These are phyloP conservation scores for Dolichallabes microphthalmus DNA, from an alignment of 2,113 vertebrate species.

Conservation along the genomic window DNA sequence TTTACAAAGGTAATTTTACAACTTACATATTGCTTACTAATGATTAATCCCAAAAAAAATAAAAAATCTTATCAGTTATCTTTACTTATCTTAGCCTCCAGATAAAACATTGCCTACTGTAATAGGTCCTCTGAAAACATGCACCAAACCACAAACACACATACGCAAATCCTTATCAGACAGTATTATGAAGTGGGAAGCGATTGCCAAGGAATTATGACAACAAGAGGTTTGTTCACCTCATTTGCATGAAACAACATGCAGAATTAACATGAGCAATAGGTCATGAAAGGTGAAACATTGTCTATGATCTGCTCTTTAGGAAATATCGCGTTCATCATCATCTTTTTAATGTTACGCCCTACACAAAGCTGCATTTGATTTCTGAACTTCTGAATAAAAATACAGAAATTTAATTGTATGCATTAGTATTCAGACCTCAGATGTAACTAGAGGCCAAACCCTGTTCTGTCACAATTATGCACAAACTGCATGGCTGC, in stretches of 20 bases:
- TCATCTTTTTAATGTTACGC: not conserved
- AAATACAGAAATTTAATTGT: not conserved
- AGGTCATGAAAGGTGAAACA: not conserved
- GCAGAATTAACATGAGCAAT: not conserved
- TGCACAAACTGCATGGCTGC: not conserved
- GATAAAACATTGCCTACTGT: not conserved
- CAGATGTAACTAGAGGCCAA: not conserved
- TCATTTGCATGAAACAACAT: not conserved
- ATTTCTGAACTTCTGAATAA: not conserved
- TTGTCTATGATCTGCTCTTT: not conserved
- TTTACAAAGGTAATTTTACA: not conserved
- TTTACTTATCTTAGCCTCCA: not conserved
- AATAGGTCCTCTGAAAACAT: not conserved
- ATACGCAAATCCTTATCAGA: not conserved
- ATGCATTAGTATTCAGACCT: not conserved
- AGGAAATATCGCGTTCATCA: not conserved
- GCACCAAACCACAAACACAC: not conserved
- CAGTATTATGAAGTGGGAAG: not conserved
- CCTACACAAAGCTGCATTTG: not conserved
- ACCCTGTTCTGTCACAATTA: not conserved
- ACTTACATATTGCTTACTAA: not conserved
- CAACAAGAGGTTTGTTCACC: not conserved
- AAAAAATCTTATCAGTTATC: not conserved
- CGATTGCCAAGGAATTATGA: constrained; percentile 10
- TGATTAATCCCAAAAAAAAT: not conserved